Evolutionary conservation across 2,797 vertebrate species (phyloP).

Genomic region (Pristis pectinata): DNA sequence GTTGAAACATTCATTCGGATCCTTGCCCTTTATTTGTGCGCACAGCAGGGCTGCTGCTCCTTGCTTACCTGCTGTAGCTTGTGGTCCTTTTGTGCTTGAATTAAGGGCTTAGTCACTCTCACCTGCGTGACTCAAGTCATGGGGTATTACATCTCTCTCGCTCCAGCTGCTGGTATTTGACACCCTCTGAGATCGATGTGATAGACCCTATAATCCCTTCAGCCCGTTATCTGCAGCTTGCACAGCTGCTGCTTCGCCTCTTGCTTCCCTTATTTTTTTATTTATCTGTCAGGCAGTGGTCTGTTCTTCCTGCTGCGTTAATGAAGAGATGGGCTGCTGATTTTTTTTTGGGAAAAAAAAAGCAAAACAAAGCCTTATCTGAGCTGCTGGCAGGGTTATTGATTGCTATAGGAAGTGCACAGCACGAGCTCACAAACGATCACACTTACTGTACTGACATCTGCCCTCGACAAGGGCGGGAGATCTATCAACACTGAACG

Average conservation of each 20-base stretch:
- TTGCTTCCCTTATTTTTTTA: background rate
- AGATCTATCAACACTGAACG: background rate
- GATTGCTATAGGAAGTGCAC: slow-evolving; percentile 11
- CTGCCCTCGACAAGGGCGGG: background rate
- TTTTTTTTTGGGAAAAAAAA: background rate
- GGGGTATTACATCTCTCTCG: background rate
- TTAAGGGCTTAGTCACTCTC: background rate
- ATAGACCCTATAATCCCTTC: background rate
- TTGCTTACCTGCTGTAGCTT: background rate
- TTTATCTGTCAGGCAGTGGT: background rate
- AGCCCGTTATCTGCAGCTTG: background rate
- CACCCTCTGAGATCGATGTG: background rate
- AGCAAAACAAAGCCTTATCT: slow-evolving; percentile 39
- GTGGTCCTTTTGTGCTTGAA: background rate
- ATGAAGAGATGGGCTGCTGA: slow-evolving; percentile 34
- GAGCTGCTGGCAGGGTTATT: slow-evolving; percentile 10
- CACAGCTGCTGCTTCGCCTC: background rate
- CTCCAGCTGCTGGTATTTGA: background rate
- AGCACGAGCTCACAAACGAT: background rate
- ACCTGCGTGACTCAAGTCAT: background rate
- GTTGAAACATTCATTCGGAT: background rate
- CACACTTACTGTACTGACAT: background rate
- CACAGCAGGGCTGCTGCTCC: background rate
- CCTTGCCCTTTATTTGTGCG: background rate
- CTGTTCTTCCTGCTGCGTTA: background rate